Conservation (phyloP, 2,113 vertebrate genomes). For the Alethe diademata region DNA sequence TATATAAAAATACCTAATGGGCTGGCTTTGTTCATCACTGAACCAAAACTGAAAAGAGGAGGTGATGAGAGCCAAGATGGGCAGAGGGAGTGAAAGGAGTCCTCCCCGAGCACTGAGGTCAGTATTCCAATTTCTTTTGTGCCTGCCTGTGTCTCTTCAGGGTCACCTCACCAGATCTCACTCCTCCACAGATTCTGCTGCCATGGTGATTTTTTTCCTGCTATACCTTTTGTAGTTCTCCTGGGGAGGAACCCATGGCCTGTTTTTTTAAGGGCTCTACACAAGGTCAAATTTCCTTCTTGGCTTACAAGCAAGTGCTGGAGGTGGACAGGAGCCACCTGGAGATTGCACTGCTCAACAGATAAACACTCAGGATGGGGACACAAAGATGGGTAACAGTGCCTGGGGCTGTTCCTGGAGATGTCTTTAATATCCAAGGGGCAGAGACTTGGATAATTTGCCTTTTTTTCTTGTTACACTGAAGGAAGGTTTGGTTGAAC, state of each 20-base stretch:
- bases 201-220: neutral
- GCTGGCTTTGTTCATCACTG: neutral
- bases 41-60: neutral
- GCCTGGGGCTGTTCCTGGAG: neutral
- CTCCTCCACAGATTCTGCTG: neutral
- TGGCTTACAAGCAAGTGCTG: neutral
- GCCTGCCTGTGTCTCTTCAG: neutral
- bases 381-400: neutral
- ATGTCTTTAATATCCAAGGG: neutral
- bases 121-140: conserved; percentile 5
- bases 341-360: neutral
- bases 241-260: neutral
- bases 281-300: neutral
- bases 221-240: neutral
- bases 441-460: neutral
- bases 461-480: neutral
- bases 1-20: neutral
- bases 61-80: neutral
- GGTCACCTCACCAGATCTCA: neutral
- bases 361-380: neutral
- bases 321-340: neutral
- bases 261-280: neutral
- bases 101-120: neutral
- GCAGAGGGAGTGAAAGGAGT: neutral
- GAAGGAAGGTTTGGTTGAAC: neutral